phyloP scores from a whole-genome alignment of 1,140 invertebrate species.

The Mesaphorura yosii region DNA sequence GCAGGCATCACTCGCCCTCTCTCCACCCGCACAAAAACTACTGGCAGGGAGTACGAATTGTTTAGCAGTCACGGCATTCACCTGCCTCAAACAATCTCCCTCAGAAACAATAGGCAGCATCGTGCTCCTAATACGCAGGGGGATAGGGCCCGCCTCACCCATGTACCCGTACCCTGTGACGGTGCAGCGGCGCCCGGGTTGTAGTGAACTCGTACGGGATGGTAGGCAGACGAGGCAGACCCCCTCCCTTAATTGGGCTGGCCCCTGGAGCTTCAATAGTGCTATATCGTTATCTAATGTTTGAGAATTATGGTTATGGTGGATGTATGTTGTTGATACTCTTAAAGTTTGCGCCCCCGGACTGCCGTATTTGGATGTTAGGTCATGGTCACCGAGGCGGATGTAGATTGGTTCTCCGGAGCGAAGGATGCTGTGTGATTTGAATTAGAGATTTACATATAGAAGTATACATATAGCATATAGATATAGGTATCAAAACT shows the following conservation, averaged over 20 bases:
- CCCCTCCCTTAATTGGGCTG: slow-evolving; percentile 74
- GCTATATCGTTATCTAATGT: slow-evolving; percentile 94
- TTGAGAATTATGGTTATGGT: slow-evolving; percentile 92
- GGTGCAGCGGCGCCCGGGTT: slow-evolving; percentile 70
- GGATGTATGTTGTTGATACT: slow-evolving; percentile 85
- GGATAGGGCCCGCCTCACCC: slow-evolving; percentile 86
- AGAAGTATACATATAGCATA: too few relatives aligned
- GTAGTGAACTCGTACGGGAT: slow-evolving; percentile 60
- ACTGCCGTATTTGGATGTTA: slow-evolving; percentile 72
- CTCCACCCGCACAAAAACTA: slow-evolving; percentile 85
- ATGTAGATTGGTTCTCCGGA: slow-evolving; percentile 84
- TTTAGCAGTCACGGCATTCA: slow-evolving; percentile 86
- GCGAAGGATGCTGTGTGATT: slow-evolving; percentile 73
- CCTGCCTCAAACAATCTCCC: slow-evolving; percentile 77
- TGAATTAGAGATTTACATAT: too few relatives aligned
- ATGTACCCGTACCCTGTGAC: slow-evolving; percentile 90
- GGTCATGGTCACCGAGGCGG: slow-evolving; percentile 81
- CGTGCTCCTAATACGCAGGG: slow-evolving; percentile 72
- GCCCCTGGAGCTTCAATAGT: slow-evolving; percentile 75
- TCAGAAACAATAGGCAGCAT: slow-evolving; percentile 87
- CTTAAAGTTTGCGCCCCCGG: slow-evolving; percentile 75
- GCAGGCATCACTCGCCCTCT: slow-evolving; percentile 75
- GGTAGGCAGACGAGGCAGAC: slow-evolving; percentile 79
- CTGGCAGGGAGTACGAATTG: slow-evolving; percentile 76
- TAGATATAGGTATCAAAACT: too few relatives aligned